Conservation (phyloP, 53 echinoderm and acorn worm genomes). For the Echinarachnius parma region DNA sequence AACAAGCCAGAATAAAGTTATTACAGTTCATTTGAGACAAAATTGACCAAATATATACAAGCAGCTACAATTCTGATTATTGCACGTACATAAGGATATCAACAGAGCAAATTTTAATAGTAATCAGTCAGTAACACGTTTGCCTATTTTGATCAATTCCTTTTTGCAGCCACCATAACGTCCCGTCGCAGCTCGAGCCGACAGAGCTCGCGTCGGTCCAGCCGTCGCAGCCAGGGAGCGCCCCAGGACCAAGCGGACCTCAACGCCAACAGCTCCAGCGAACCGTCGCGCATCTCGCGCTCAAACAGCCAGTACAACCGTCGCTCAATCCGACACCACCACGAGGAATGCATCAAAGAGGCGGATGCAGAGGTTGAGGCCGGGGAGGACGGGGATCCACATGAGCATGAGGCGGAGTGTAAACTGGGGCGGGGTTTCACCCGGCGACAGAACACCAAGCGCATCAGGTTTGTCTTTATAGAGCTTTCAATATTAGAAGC, state of each 20-base stretch:
- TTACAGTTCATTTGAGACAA: too few species aligned
- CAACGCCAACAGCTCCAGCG: slow-evolving; percentile 59
- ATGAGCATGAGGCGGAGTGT: slow-evolving; percentile 36
- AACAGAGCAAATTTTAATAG: too few species aligned
- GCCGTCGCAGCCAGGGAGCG: slow-evolving; percentile 65
- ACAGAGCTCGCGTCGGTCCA: slow-evolving; percentile 65
- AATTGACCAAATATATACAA: too few species aligned
- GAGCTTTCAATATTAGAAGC: too few species aligned
- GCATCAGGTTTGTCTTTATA: too few species aligned
- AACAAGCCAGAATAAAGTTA: too few species aligned
- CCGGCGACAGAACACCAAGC: slow-evolving; percentile 84
- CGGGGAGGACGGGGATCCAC: slow-evolving; percentile 52
- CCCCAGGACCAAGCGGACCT: slow-evolving; percentile 62
- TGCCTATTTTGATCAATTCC: not conserved
- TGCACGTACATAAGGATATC: too few species aligned
- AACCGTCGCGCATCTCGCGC: slow-evolving; percentile 39
- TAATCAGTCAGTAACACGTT: not conserved
- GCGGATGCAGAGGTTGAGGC: slow-evolving; percentile 70
- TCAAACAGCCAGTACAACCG: slow-evolving; percentile 41
- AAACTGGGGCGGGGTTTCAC: slow-evolving; percentile 69
- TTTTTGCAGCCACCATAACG: slow-evolving; percentile 69
- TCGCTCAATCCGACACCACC: slow-evolving; percentile 53
- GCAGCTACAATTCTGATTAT: too few species aligned
- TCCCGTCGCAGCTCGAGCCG: slow-evolving; percentile 77
- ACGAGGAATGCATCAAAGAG: slow-evolving; percentile 73